Percentiles rank a stretch among this genome's conserved stretches.
These are phyloP conservation scores for Cydia strobilella DNA, from an alignment of 1,140 invertebrate species.

Conservation along the genomic window DNA sequence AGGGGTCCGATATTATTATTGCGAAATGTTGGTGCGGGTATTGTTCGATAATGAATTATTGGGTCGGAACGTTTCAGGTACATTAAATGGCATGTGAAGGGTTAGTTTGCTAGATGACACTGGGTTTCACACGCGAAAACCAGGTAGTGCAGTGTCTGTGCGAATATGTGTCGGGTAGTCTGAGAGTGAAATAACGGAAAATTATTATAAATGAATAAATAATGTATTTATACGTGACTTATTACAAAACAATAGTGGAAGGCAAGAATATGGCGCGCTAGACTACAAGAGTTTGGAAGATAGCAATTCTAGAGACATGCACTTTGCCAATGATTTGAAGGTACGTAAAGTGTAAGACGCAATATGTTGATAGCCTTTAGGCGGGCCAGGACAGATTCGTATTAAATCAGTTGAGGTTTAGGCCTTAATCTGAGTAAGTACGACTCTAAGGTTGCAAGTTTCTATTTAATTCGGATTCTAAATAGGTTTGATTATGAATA, in stretches of 20 bases:
- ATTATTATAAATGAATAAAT: not conserved
- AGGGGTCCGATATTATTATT: slow-evolving; percentile 75
- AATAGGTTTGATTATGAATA: too few relatives aligned
- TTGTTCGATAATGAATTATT: slow-evolving; percentile 79
- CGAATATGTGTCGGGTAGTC: not conserved
- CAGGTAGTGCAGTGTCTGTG: slow-evolving; percentile 53
- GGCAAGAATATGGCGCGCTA: not conserved
- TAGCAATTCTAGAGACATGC: not conserved
- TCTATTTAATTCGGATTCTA: too few relatives aligned
- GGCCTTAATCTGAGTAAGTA: too few relatives aligned
- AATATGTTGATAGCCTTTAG: too few relatives aligned
- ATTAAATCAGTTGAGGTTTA: too few relatives aligned
- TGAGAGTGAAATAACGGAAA: not conserved
- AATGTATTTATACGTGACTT: not conserved
- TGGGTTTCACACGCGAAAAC: slow-evolving; percentile 74
- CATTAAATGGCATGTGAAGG: slow-evolving; percentile 74
- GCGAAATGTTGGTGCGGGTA: slow-evolving; percentile 71
- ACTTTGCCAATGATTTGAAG: not conserved
- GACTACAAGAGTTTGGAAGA: not conserved
- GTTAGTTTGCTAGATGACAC: slow-evolving; percentile 72
- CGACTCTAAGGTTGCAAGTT: too few relatives aligned
- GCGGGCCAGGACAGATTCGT: too few relatives aligned
- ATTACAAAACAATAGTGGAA: not conserved
- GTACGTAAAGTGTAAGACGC: not conserved
- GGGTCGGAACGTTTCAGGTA: slow-evolving; percentile 78